Conservation (phyloP, 2,113 vertebrate genomes). For the Hyaena hyaena region DNA sequence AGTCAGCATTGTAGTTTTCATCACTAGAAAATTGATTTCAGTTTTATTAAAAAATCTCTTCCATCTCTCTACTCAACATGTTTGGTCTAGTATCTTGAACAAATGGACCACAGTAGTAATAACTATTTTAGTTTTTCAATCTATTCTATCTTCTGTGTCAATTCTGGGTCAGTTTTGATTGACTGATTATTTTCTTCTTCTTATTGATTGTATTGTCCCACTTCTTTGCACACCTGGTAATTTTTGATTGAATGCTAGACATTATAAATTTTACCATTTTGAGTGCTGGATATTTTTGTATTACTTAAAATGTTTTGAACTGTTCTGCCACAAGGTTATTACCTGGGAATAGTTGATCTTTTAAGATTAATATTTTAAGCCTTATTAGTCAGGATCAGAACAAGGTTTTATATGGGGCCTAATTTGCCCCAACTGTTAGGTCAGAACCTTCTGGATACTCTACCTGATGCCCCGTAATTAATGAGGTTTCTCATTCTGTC, state of each 20-base stretch:
- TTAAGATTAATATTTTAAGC: neutral
- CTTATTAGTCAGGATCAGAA: neutral
- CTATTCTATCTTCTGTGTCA: neutral
- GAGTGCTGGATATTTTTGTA: neutral
- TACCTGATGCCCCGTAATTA: neutral
- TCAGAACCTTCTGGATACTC: neutral
- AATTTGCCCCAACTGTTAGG: neutral
- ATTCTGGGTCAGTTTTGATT: neutral
- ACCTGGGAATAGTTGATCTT: neutral
- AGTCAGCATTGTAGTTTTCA: neutral
- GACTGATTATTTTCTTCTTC: neutral
- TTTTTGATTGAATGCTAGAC: neutral
- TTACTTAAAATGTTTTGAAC: neutral
- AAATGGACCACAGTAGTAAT: neutral
- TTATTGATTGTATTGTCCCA: neutral
- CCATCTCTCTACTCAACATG: neutral
- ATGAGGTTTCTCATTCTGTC: neutral
- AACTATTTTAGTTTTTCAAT: neutral
- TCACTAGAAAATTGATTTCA: neutral
- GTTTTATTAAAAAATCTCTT: neutral
- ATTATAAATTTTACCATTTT: neutral
- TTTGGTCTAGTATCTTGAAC: neutral
- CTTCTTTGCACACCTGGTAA: neutral
- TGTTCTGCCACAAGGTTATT: neutral
- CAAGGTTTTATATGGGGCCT: neutral